Evolutionary conservation across 2,888 invertebrate genomes (phyloP), one percentile per base, ranked within the genome.

Genomic region (Idaea dimidiata): DNA sequence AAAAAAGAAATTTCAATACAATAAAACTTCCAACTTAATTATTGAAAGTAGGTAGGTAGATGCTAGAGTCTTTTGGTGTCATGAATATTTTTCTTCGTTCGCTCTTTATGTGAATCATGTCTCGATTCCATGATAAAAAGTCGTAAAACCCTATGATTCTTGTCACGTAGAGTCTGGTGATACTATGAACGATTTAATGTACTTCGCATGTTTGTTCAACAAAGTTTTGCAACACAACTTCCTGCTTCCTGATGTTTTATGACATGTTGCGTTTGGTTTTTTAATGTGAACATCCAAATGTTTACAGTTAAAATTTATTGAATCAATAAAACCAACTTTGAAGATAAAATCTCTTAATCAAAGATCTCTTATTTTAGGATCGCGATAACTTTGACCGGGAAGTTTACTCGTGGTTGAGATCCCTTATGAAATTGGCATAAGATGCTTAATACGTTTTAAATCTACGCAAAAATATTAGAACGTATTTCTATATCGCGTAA

Each of bases 151-250:
- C 64, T 68, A 68, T 58, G 53, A 81, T 77, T 77, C 76, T 54
- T 62, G 72, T 75, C 81, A 81, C 81, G 80, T 81, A 74, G 14
- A 8, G 59, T 65, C 60, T 64, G 70, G 66, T 67, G 69, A 68
- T 62, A 70, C 72, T 75, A 73, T 73, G 71, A 73, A 72, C 72
- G 71, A 79, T 77, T 74, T 76, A 75, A 76, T 79, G 75, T 74
- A 70, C 73, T 72, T 71, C 62, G 67, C 64, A 61, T 72, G 72
- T 71, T 73, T 65, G 66, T 61, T 58, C 70, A 74, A 72, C 73
- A 62, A 69, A 61, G 66, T 68, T 65, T 64, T 65, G 62, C 65
- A 69, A 68, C 68, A 66, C 66, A 59, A 63, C 64, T 68, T 66
- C 64, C 63, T 67, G 63, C 66, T 73, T 72, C 70, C 70, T 67